phyloP scores from a whole-genome alignment of 2,888 invertebrate genomes.

The Meiosimyza decipiens region DNA sequence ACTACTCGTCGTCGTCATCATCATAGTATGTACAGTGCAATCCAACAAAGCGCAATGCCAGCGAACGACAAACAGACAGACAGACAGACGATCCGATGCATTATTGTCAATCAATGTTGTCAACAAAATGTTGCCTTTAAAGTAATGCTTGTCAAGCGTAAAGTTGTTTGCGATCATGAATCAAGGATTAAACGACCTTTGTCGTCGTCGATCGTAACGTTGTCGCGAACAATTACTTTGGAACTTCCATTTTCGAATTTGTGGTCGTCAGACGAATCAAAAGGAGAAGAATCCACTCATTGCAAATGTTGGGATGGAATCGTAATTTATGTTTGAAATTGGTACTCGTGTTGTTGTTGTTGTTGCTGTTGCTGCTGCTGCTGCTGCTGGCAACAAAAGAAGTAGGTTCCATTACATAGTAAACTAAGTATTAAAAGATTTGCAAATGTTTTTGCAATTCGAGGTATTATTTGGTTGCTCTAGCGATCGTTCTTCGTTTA shows the following conservation, averaged over 20 bases:
- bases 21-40: too few relatives aligned
- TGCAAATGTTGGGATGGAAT: too few relatives aligned
- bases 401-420: too few relatives aligned
- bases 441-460: conserved; percentile 17
- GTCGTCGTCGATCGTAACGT: conserved; percentile 51
- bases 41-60: too few relatives aligned
- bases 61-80: too few relatives aligned
- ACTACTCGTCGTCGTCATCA: too few relatives aligned
- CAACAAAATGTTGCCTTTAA: conserved; percentile 42
- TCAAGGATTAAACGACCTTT: conserved; percentile 52
- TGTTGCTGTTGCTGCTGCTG: too few relatives aligned
- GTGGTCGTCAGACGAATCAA: too few relatives aligned
- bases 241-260: conserved; percentile 37
- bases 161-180: conserved; percentile 49
- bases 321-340: too few relatives aligned
- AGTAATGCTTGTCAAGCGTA: conserved; percentile 27
- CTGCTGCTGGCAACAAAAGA: too few relatives aligned
- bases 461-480: neutral
- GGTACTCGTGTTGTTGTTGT: too few relatives aligned
- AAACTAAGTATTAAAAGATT: neutral
- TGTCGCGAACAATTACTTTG: conserved; percentile 61
- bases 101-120: conserved; percentile 60
- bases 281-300: too few relatives aligned
- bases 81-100: conserved; percentile 48
- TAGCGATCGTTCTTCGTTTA: neutral